Conservation (phyloP, 2,888 invertebrate species). For the Tipula unca region DNA sequence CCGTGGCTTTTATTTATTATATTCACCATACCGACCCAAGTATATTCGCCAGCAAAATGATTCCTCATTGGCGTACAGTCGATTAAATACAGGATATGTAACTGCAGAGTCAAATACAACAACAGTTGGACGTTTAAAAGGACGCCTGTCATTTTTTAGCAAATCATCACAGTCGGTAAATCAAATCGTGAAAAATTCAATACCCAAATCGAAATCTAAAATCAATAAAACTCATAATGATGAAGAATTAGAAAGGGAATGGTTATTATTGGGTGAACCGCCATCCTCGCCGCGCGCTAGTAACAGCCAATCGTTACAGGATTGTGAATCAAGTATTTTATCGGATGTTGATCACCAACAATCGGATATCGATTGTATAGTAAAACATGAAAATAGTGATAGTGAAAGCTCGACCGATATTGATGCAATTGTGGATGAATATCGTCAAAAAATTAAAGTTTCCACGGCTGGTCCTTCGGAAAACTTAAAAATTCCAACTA, state of each 20-base stretch:
- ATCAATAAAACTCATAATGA: slow-evolving; percentile 32
- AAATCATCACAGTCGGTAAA: not conserved
- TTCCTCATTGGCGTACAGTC: slow-evolving; percentile 40
- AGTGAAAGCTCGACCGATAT: slow-evolving; percentile 67
- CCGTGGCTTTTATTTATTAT: slow-evolving; percentile 38
- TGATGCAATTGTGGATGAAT: slow-evolving; percentile 68
- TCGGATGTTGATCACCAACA: slow-evolving; percentile 38
- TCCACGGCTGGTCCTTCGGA: slow-evolving; percentile 41
- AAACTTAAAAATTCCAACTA: slow-evolving; percentile 38
- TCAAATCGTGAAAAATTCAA: slow-evolving; percentile 16
- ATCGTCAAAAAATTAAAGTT: slow-evolving; percentile 62
- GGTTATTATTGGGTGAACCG: slow-evolving; percentile 41
- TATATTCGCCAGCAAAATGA: slow-evolving; percentile 37
- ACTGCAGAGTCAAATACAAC: not conserved
- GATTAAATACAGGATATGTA: slow-evolving; percentile 24
- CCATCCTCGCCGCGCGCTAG: slow-evolving; percentile 32
- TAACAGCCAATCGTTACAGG: slow-evolving; percentile 28
- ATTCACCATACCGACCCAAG: slow-evolving; percentile 39
- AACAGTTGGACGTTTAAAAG: not conserved
- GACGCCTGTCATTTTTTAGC: not conserved
- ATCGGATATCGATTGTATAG: slow-evolving; percentile 26
- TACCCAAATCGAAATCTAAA: slow-evolving; percentile 29
- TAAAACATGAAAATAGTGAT: slow-evolving; percentile 47
- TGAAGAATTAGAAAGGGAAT: slow-evolving; percentile 39
- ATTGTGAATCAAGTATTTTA: slow-evolving; percentile 39